Percentiles rank a stretch among this genome's conserved stretches.
phyloP scores from a whole-genome alignment of 1,140 invertebrate genomes.

The Megathymus violae region DNA sequence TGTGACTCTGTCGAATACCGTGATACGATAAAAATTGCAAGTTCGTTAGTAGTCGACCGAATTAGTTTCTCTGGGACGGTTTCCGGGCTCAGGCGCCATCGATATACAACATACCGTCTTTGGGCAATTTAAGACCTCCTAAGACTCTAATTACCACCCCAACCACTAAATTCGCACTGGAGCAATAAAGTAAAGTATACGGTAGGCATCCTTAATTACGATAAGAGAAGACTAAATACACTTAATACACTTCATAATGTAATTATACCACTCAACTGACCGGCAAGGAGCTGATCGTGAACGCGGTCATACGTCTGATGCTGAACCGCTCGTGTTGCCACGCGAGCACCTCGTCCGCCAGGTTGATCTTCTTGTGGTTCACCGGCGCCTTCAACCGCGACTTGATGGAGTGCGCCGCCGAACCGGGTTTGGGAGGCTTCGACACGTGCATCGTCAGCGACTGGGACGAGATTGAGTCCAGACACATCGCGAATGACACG shows the following conservation, averaged over 20 bases:
- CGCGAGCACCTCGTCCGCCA: constrained; percentile 95
- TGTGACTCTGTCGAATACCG: constrained; percentile 56
- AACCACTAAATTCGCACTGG: too few relatives aligned
- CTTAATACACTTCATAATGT: too few relatives aligned
- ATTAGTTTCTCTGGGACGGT: too few relatives aligned
- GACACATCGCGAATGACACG: constrained; percentile 94
- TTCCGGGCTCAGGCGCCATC: too few relatives aligned
- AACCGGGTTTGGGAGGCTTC: constrained; percentile 96
- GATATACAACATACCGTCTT: too few relatives aligned
- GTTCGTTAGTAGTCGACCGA: too few relatives aligned
- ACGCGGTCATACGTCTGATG: constrained; percentile 94
- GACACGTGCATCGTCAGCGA: constrained; percentile 96
- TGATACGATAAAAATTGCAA: too few relatives aligned
- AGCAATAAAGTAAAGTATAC: too few relatives aligned
- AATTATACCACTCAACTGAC: constrained; percentile 35
- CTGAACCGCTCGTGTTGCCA: constrained; percentile 99
- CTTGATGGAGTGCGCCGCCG: constrained; percentile 84
- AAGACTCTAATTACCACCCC: too few relatives aligned
- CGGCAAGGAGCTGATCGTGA: constrained; percentile 91
- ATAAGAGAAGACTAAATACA: too few relatives aligned
- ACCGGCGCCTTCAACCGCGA: constrained; percentile 63
- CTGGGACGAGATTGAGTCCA: constrained; percentile 92
- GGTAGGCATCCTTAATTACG: too few relatives aligned
- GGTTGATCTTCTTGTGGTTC: constrained; percentile 97
- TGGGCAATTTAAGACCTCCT: too few relatives aligned